Evolutionary conservation across 2,113 vertebrate species (phyloP), one percentile per base, ranked within the genome.

Genomic region (Rhodinocichla rosea): DNA sequence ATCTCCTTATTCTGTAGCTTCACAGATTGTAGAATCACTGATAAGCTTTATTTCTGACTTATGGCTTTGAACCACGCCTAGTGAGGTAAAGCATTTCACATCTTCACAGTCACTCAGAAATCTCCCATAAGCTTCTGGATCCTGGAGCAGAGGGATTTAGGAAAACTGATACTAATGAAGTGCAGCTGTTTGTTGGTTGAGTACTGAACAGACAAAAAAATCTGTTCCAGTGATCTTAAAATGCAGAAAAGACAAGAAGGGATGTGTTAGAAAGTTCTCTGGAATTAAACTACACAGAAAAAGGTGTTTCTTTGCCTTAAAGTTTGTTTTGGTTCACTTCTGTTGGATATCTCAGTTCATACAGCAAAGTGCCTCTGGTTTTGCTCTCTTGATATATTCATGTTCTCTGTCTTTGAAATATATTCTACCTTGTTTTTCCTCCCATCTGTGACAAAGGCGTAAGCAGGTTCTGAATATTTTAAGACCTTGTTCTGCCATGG

Each of bases 381-480:
- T 93, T 76, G 26, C 69, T 85, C 21, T 80, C 70, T 65, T 81
- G 57, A 67, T 87, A n/a, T 33, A 81, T 87, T 76, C 24, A 35
- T 64, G 42, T 47, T 44, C n/a, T 87, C 27, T 11, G 13, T 32
- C 89, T 83, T 63, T 60, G 90, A 87, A 11, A 59, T 55, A 44
- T 56, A 64, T 81, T 78, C 70, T 88, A 70, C 77, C 75, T 71
- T 62, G 49, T 7, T 65, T 90, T 87, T 68, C 24, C 23, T 86
- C 39, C 74, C 45, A 60, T 80, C 83, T 95, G n/a, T 84, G 62
- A 92, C 87, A 89, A 68, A 92, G 84, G 59, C 75, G 0, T 85
- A 19, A 40, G n/a, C 56, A 88, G 50, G 64, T 94, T 97, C 69
- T 97, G 96, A 97, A 98, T 98, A 97, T 98, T 97, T 97, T 92